Base-by-base conservation (phyloP, 2,888 invertebrate genomes). In the Elmis aenea region DNA sequence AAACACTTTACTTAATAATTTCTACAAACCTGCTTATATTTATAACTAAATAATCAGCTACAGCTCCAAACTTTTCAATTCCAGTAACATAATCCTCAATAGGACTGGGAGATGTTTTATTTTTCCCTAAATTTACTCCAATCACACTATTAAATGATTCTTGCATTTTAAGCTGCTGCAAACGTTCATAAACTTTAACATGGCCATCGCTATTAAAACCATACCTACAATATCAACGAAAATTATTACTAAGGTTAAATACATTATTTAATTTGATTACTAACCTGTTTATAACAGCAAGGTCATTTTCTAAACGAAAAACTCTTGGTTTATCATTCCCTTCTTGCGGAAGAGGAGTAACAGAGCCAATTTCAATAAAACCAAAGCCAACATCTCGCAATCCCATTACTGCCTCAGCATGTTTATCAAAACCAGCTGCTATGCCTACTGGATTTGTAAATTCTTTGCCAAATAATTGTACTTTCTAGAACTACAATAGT, bases 391-490 rank as follows among this genome's bases (percentile, higher is more conserved):
- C 70, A 55, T 82, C 79, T 42, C 79, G 74, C 21, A 99, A 68
- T 1, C 91, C 89, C 54, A 79, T 67, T 2, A 95, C 74, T 12
- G 90, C 93, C 71, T 96, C 94, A 3, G 84, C 96, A 68, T 97
- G 83, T 67, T 99, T 99, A 67, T 99, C 99, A 70, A 97, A 97
- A 3, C 97, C 99, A 37, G 97, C 99, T 13, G 97, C 97, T 58
- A 99, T 81, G n/a, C 99, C 97, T 52, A 99, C 68, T 0, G 97
- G 97, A 71, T 94, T 96, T 33, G 75, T 71, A 42, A 99, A 78
- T 8, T 80, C 65, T 43, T 79, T 72, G 12, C 79, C 79, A 63
- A 88, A 83, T 26, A 94, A 71, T 33, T 70, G 74, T 0, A 83
- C 82, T 61, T 76, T 74, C 87, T 88, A 55, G 64, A 64, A 33